Conservation (phyloP, 1,140 invertebrate species). For the Aphaenogaster floridana region DNA sequence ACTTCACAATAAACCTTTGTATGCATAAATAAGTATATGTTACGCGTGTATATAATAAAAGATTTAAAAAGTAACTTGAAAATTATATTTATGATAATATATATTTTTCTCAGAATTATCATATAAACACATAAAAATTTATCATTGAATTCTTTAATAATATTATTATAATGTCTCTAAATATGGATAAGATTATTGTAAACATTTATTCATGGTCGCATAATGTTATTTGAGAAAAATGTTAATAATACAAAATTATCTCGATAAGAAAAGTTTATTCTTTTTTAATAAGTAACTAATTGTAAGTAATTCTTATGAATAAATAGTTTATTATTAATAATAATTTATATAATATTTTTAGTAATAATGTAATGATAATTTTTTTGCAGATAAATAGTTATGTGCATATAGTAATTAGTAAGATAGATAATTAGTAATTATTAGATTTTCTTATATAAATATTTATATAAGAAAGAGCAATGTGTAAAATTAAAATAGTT, state of each 20-base stretch:
- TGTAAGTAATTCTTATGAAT: neutral
- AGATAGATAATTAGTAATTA: neutral
- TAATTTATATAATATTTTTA: no score
- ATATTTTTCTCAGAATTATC: neutral
- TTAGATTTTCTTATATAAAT: constrained; percentile 10
- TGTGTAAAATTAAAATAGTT: constrained; percentile 36
- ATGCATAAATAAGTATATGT: neutral
- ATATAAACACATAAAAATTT: neutral
- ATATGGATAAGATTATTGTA: neutral
- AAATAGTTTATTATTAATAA: no score
- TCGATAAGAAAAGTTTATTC: neutral
- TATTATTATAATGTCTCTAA: neutral
- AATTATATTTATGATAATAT: constrained; percentile 10
- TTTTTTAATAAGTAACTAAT: neutral
- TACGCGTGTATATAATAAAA: neutral
- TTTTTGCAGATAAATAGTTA: neutral
- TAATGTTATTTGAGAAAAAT: neutral
- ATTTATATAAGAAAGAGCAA: neutral
- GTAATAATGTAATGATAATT: no score
- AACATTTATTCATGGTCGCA: neutral
- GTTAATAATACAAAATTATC: neutral
- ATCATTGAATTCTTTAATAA: neutral
- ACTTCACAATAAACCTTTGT: neutral
- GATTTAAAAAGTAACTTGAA: neutral
- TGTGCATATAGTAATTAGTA: neutral